Percentiles rank a stretch among this genome's conserved stretches.
Conservation (phyloP, 2,113 vertebrate species). For the Eurypyga helias region DNA sequence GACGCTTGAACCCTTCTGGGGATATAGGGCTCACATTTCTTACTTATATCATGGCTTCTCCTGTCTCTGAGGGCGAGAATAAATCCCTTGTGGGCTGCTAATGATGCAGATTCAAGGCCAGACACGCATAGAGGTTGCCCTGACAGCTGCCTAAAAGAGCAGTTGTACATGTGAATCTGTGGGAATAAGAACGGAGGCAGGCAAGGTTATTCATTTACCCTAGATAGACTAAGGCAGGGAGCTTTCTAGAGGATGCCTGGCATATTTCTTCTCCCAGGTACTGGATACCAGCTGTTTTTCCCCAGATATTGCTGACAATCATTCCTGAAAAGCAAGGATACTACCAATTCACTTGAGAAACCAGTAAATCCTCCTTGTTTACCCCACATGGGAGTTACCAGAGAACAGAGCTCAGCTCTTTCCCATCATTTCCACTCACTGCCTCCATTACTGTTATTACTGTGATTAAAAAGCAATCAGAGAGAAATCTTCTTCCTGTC, state of each 20-base stretch:
- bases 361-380: constrained; percentile 24
- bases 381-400: background rate
- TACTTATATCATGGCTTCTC: background rate
- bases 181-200: background rate
- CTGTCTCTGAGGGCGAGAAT: background rate
- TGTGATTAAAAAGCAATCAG: constrained; percentile 63
- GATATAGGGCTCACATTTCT: background rate
- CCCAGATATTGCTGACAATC: background rate
- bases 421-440: background rate
- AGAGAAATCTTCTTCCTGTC: constrained; percentile 28
- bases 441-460: constrained; percentile 48
- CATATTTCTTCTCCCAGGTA: background rate
- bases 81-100: background rate
- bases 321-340: background rate
- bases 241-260: background rate
- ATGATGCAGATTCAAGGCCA: background rate
- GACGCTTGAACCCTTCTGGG: background rate
- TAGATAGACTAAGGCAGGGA: background rate
- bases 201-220: background rate
- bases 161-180: fast-evolving
- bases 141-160: background rate
- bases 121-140: fast-evolving
- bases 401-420: background rate
- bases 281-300: background rate
- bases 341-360: background rate